Base-by-base conservation (phyloP, 2,797 vertebrate genomes). In the Gastrophryne carolinensis region DNA sequence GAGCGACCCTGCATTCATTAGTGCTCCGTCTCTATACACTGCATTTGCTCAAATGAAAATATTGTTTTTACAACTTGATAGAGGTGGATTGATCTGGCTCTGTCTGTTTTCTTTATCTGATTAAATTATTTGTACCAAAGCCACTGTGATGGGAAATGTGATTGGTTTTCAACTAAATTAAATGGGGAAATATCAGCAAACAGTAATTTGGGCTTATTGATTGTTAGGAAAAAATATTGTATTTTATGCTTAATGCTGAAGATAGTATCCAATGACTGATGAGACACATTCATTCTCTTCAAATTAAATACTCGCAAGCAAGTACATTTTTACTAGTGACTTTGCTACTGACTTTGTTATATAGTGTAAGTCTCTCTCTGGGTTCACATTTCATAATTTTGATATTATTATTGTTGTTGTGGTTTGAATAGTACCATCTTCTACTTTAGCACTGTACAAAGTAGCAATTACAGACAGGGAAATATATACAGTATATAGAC, bases 21-120 rank as follows among this genome's bases (percentile, higher is more conserved):
- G 83, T 41, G 79, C 81, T 83, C 83, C 86, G 85, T 87, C 88
- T 89, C 84, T 71, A 88, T 90, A 89, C 92, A 92, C 92, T 92
- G 89, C 88, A 92, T 93, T 91, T 93, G 93, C 92, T 93, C 93
- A 93, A 95, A 96, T 96, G 94, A 93, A 96, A 97, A 96, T 96
- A 95, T 97, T 93, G 90, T 95, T 95, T 95, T 94, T 94, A 92
- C 91, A 93, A 94, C 93, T 95, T 97, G 96, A 98, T 98, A 95
- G 98, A 98, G 95, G 92, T 95, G 97, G 96, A 98, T 97, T 96
- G 96, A 97, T 96, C 93, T 93, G 91, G 89, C 91, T 92, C 93
- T 92, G 91, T 91, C 89, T 89, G 86, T 89, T 95, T 88, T 95
- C 94, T 94, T 94, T 95, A 92, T 95, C 95, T 95, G 95, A 97